These are phyloP conservation scores for Turritopsis dohrnii DNA, from an alignment of 30 jellyfish, hydroid and myxozoan species.

Conservation along the genomic window DNA sequence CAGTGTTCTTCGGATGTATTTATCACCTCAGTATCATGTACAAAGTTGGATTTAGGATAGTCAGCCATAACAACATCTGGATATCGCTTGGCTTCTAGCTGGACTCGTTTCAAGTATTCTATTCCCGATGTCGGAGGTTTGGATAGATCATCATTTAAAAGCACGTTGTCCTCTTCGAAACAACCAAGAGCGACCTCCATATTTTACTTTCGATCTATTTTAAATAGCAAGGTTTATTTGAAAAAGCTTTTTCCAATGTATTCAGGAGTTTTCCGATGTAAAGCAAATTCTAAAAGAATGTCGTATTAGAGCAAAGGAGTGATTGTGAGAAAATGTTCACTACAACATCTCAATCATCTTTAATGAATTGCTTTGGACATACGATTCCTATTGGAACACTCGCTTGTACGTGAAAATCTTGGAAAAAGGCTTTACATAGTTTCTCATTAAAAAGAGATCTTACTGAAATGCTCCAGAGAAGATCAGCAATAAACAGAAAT, in stretches of 20 bases:
- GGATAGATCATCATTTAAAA: slow-evolving; percentile 9
- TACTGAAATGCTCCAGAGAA: no score
- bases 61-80: slow-evolving; percentile 30
- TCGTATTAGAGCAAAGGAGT: no score
- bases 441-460: no score
- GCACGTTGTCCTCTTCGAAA: slow-evolving; percentile 8
- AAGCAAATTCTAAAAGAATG: no score
- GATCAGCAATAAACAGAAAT: no score
- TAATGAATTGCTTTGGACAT: no score
- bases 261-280: no score
- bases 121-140: slow-evolving; percentile 38
- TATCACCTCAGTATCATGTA: background rate
- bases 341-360: no score
- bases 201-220: background rate
- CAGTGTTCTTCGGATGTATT: background rate
- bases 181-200: slow-evolving; percentile 36
- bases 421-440: no score
- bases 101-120: slow-evolving; percentile 32
- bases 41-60: slow-evolving; percentile 4
- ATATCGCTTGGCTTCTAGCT: slow-evolving; percentile 22
- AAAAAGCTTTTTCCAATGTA: background rate
- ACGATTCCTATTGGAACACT: no score
- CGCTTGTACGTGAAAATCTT: no score
- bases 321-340: no score
- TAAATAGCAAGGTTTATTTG: background rate